phyloP scores from a whole-genome alignment of 2,113 vertebrate genomes.

The Dipodomys ordii region DNA sequence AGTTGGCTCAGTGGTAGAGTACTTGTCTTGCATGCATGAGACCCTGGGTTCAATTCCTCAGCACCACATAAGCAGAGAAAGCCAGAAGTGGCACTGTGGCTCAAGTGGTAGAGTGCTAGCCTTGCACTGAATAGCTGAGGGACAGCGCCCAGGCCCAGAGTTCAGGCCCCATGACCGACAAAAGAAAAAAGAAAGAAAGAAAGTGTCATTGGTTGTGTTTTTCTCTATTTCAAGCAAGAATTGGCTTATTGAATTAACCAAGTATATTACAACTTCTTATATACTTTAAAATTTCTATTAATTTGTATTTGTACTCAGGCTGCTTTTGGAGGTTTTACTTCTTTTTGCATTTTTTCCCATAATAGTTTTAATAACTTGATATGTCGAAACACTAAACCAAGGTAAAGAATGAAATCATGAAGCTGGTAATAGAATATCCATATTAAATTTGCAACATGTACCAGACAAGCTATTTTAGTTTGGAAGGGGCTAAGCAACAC shows the following conservation, averaged over 20 bases:
- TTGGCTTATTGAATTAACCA: conserved; percentile 40
- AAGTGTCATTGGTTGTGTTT: neutral
- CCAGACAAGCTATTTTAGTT: neutral
- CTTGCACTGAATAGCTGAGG: too few species aligned
- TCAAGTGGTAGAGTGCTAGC: too few species aligned
- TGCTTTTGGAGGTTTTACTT: neutral
- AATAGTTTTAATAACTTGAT: conserved; percentile 6
- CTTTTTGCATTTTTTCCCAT: conserved; percentile 22
- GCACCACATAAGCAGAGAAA: too few species aligned
- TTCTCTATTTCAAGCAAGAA: neutral
- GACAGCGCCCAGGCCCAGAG: too few species aligned
- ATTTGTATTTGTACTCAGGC: neutral
- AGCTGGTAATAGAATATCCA: neutral
- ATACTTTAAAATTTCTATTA: conserved; percentile 16
- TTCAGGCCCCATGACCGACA: too few species aligned
- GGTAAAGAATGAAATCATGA: neutral
- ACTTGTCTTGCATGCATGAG: too few species aligned
- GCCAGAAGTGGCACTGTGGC: too few species aligned
- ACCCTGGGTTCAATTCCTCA: too few species aligned
- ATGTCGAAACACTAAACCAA: conserved; percentile 8
- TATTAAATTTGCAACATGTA: conserved; percentile 12
- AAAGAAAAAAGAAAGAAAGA: too few species aligned
- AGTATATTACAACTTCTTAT: neutral
- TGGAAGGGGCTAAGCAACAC: neutral
- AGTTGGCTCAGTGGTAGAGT: too few species aligned